Percentiles rank a stretch among this genome's conserved stretches.
These are phyloP conservation scores for Gallinago undulata DNA, from an alignment of 2,113 vertebrate genomes.

Conservation along the genomic window DNA sequence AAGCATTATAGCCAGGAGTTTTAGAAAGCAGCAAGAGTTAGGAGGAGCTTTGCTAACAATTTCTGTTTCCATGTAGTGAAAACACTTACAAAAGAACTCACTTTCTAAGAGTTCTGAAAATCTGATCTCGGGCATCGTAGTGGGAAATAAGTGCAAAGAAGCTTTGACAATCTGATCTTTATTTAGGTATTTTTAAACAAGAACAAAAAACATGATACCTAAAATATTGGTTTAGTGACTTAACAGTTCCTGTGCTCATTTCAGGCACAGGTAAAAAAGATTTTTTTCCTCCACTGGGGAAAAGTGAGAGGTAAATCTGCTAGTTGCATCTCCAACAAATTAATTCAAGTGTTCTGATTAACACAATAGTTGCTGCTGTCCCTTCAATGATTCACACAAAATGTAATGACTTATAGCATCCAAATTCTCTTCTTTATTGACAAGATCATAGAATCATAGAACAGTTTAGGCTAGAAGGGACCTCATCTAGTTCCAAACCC, in stretches of 20 bases:
- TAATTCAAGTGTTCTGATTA: not conserved
- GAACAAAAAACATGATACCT: not conserved
- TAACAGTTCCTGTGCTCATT: not conserved
- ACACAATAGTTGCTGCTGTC: not conserved
- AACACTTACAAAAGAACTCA: not conserved
- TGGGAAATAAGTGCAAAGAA: not conserved
- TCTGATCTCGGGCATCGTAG: not conserved
- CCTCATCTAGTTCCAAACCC: too few species aligned
- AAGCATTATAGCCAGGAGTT: not conserved
- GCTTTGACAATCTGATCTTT: not conserved
- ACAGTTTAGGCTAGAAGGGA: too few species aligned
- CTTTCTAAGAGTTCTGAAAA: not conserved
- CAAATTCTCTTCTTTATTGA: not conserved
- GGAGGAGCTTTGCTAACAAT: not conserved
- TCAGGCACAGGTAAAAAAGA: not conserved
- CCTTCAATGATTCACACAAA: not conserved
- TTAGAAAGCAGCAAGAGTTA: not conserved
- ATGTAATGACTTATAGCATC: not conserved
- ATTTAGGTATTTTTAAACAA: not conserved
- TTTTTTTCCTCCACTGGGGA: not conserved
- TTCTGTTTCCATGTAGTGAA: not conserved
- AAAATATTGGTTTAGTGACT: not conserved
- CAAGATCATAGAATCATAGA: too few species aligned
- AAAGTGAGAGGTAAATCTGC: not conserved
- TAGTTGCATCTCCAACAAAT: not conserved